These are phyloP conservation scores for Mayetiola destructor DNA, from an alignment of 2,888 invertebrate genomes.

Conservation along the genomic window DNA sequence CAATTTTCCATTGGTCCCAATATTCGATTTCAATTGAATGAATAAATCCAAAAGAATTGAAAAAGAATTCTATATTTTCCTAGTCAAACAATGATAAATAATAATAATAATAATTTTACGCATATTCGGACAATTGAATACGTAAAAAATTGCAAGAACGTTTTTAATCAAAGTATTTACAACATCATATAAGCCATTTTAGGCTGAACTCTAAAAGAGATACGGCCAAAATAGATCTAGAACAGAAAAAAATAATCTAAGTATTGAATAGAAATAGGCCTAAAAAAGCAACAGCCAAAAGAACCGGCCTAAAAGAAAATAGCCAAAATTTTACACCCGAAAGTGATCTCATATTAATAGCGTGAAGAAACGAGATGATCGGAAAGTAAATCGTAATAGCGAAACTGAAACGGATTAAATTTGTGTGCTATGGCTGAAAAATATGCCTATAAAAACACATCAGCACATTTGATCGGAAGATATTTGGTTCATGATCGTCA, in stretches of 20 bases:
- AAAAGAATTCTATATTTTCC: background rate
- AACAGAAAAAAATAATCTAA: background rate
- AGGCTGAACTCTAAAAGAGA: background rate
- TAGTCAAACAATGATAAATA: background rate
- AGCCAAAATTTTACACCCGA: no score
- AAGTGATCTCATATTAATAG: no score
- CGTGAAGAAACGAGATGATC: background rate
- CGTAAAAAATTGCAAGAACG: background rate
- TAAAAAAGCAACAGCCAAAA: background rate
- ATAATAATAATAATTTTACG: background rate
- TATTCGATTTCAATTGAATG: background rate
- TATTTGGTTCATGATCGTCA: conserved; percentile 4
- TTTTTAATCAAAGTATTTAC: background rate
- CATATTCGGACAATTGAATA: no score
- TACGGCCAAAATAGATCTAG: background rate
- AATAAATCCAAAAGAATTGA: no score
- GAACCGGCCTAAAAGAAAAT: background rate
- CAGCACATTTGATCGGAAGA: background rate
- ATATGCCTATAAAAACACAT: background rate
- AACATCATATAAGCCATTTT: background rate
- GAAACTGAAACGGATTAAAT: background rate
- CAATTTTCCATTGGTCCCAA: background rate
- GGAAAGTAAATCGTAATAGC: background rate
- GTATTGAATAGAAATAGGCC: background rate
- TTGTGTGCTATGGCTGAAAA: background rate